These are phyloP conservation scores for Coelinius sp. DNA, from an alignment of 2,888 invertebrate species.

Conservation along the genomic window DNA sequence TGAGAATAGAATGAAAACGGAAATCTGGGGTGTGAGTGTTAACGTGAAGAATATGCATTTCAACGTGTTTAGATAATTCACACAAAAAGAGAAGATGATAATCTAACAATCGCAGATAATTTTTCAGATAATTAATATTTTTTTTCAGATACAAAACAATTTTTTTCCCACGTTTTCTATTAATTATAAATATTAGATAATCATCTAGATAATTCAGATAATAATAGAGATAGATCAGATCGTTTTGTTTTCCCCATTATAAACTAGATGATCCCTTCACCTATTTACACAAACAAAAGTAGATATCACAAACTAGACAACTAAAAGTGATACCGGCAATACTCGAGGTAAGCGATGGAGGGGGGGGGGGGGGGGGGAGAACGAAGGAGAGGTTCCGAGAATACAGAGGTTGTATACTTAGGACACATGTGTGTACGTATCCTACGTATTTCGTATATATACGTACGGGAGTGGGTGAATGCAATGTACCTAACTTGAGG, in stretches of 20 bases:
- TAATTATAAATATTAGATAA: no score
- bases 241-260: no score
- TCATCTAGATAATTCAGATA: no score
- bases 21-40: not conserved
- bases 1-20: not conserved
- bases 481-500: conserved; percentile 19
- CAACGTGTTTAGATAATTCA: no score
- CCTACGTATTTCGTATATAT: not conserved
- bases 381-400: no score
- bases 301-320: conserved; percentile 6
- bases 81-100: no score
- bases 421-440: conserved; percentile 20
- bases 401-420: conserved; percentile 21
- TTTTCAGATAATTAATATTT: not conserved
- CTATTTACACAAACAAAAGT: not conserved
- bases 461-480: not conserved
- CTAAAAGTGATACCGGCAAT: conserved; percentile 5
- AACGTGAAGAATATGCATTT: not conserved
- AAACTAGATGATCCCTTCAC: not conserved
- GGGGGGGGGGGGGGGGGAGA: not conserved
- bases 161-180: no score
- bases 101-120: no score
- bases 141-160: no score
- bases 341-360: not conserved
- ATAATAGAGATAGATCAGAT: not conserved